phyloP scores from a whole-genome alignment of 2,797 vertebrate genomes.

The Hyperoplus lanceolatus region DNA sequence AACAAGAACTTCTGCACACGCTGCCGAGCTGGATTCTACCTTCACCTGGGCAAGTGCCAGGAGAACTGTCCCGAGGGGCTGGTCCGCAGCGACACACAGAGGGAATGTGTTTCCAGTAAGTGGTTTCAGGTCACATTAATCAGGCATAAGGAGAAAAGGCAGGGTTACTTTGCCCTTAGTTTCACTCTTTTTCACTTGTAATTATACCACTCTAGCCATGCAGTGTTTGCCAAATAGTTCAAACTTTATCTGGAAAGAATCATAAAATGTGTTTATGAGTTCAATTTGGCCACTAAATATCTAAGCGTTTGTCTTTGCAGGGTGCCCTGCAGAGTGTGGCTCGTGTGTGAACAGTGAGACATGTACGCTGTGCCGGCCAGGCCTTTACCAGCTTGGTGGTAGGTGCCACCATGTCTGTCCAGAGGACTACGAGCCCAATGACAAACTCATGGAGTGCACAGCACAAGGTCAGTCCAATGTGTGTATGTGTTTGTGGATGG shows the following conservation, averaged over 20 bases:
- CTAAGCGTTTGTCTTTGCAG: constrained; percentile 80
- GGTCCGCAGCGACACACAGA: constrained; percentile 91
- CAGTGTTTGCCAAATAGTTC: background rate
- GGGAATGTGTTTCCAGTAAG: constrained; percentile 92
- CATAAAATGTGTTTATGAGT: constrained; percentile 8
- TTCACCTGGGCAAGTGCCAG: constrained; percentile 96
- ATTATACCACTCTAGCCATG: background rate
- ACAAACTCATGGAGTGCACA: constrained; percentile 94
- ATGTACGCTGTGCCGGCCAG: constrained; percentile 92
- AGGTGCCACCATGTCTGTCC: constrained; percentile 95
- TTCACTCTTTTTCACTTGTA: background rate
- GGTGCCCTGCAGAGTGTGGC: constrained; percentile 95
- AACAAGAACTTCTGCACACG: constrained; percentile 99
- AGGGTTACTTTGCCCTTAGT: background rate
- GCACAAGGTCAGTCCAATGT: constrained; percentile 86
- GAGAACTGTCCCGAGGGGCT: constrained; percentile 95
- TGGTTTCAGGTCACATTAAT: constrained; percentile 38
- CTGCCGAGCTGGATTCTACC: constrained; percentile 95
- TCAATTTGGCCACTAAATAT: background rate
- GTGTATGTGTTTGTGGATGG: constrained; percentile 1
- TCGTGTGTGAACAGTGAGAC: constrained; percentile 93
- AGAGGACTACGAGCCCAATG: constrained; percentile 92
- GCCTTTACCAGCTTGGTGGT: constrained; percentile 93
- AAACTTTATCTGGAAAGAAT: background rate
- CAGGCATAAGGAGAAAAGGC: background rate